phyloP scores from a whole-genome alignment of 1,140 invertebrate species.

The Helicoverpa armigera region DNA sequence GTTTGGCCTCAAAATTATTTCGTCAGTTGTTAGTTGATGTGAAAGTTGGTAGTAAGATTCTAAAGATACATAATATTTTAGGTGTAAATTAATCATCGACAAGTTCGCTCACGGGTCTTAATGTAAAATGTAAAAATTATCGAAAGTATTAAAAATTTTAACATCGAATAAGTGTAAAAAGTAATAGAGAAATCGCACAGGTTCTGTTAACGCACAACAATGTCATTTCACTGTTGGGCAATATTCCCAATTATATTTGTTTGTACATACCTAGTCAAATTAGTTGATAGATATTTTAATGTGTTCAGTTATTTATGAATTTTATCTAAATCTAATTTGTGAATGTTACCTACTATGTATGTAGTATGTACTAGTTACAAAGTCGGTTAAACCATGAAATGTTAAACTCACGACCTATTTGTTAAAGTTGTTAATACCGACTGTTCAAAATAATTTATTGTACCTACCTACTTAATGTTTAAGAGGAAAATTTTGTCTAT shows the following conservation, averaged over 20 bases:
- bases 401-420: conserved; percentile 21
- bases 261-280: conserved; percentile 31
- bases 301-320: conserved; percentile 36
- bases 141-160: conserved; percentile 44
- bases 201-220: conserved; percentile 34
- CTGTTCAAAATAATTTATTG: conserved; percentile 22
- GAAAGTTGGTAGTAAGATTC: conserved; percentile 24
- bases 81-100: conserved; percentile 50
- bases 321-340: conserved; percentile 42
- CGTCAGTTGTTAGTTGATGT: conserved; percentile 20
- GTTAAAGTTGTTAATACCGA: conserved; percentile 29
- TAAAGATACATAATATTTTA: conserved; percentile 27
- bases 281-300: conserved; percentile 25
- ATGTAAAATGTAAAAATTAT: conserved; percentile 39
- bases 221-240: conserved; percentile 16
- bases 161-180: conserved; percentile 47
- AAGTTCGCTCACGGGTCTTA: conserved; percentile 67
- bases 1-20: conserved; percentile 11
- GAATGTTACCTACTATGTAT: not conserved
- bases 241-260: conserved; percentile 22
- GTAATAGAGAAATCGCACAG: conserved; percentile 17
- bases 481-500: conserved; percentile 39
- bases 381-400: not conserved
- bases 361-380: not conserved
- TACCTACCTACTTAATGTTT: too few species aligned